These are phyloP conservation scores for Xerus rutilus DNA, from an alignment of 2,797 vertebrate species.

Conservation along the genomic window DNA sequence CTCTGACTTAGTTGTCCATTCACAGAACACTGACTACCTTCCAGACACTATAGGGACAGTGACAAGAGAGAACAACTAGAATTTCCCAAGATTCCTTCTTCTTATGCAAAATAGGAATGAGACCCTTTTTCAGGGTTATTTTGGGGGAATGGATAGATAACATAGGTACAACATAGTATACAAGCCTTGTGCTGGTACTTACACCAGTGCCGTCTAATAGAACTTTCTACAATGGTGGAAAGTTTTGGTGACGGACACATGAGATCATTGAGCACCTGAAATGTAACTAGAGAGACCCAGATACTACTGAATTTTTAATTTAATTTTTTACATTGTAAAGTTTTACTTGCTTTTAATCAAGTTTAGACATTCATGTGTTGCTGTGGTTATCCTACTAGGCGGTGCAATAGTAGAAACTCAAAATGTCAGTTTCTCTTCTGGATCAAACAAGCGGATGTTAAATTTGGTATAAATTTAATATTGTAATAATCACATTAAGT, in stretches of 20 bases:
- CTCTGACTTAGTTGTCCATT: not conserved
- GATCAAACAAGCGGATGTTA: not conserved
- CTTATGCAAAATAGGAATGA: not conserved
- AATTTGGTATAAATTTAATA: not conserved
- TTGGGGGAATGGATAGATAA: not conserved
- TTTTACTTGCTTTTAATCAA: constrained; percentile 14
- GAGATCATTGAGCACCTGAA: not conserved
- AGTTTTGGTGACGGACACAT: too few relatives aligned
- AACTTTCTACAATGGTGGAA: not conserved
- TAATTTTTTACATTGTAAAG: not conserved
- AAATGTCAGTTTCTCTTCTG: not conserved
- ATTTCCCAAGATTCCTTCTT: not conserved
- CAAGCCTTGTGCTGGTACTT: not conserved
- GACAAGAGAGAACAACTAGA: not conserved
- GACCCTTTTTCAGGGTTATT: not conserved
- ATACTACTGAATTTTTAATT: not conserved
- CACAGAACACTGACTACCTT: not conserved
- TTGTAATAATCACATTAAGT: not conserved
- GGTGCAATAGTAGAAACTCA: not conserved
- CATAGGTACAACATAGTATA: not conserved
- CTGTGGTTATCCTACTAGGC: not conserved
- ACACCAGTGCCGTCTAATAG: not conserved
- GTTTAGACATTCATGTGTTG: not conserved
- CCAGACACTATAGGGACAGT: not conserved
- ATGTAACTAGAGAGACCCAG: not conserved